These are phyloP conservation scores for Papilio aristodemus DNA, from an alignment of 1,140 invertebrate species.

Conservation along the genomic window DNA sequence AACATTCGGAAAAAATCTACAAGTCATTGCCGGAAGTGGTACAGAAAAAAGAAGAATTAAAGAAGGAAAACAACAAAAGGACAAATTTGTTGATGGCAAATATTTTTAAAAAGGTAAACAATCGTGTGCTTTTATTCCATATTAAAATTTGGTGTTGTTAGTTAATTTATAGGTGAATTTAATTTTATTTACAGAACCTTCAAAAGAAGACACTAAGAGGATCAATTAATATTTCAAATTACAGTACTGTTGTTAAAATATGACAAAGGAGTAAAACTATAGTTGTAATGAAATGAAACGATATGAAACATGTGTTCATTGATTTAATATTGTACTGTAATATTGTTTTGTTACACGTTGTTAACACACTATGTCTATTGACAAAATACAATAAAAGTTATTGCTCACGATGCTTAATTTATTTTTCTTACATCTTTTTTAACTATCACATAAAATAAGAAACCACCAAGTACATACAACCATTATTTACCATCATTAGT, in stretches of 20 bases:
- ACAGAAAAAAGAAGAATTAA: slow-evolving; percentile 67
- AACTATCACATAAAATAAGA: background rate
- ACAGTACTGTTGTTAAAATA: slow-evolving; percentile 69
- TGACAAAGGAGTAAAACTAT: slow-evolving; percentile 46
- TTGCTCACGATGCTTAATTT: background rate
- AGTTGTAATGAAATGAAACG: slow-evolving; percentile 28
- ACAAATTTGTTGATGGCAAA: slow-evolving; percentile 75
- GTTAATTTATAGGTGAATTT: too few species aligned
- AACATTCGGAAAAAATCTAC: slow-evolving; percentile 73
- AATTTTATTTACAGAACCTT: slow-evolving; percentile 77
- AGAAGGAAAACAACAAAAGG: slow-evolving; percentile 71
- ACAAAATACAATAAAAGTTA: slow-evolving; percentile 28
- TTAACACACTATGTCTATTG: slow-evolving; percentile 15
- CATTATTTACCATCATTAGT: background rate
- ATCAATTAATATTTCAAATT: slow-evolving; percentile 71
- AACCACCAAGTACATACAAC: background rate
- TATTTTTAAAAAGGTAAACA: slow-evolving; percentile 77
- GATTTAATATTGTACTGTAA: slow-evolving; percentile 18
- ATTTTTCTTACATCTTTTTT: background rate
- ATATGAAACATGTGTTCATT: slow-evolving; percentile 17
- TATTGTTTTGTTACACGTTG: slow-evolving; percentile 15
- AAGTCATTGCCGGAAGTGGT: slow-evolving; percentile 72
- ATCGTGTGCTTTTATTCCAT: too few species aligned
- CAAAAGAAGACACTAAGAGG: slow-evolving; percentile 74
- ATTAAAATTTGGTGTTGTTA: too few species aligned